These are phyloP conservation scores for Streptopelia turtur DNA, from an alignment of 2,797 vertebrate genomes.

Conservation along the genomic window DNA sequence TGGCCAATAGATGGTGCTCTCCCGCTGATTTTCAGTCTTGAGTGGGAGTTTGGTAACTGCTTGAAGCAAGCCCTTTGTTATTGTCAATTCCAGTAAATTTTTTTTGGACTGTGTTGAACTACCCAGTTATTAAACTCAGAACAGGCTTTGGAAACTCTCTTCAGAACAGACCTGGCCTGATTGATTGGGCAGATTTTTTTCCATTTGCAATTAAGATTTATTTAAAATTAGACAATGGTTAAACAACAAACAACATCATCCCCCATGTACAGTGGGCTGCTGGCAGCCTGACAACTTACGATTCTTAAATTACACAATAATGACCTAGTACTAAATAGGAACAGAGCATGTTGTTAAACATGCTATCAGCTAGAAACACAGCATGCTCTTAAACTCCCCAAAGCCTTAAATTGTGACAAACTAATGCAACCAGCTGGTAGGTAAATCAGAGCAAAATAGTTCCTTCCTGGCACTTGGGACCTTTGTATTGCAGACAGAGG, in stretches of 20 bases:
- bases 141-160: background rate
- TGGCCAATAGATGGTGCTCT: constrained; percentile 60
- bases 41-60: background rate
- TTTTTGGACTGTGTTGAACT: background rate
- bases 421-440: background rate
- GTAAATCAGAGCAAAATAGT: background rate
- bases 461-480: background rate
- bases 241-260: background rate
- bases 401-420: background rate
- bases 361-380: background rate
- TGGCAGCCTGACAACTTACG: constrained; percentile 5
- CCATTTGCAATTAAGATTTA: constrained; percentile 27
- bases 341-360: background rate
- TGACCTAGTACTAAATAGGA: background rate
- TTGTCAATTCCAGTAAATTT: background rate
- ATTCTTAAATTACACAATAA: background rate
- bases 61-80: background rate
- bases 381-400: background rate
- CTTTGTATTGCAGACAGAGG: background rate
- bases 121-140: background rate
- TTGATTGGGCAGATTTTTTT: constrained; percentile 26
- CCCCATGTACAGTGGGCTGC: background rate
- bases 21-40: background rate
- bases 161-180: background rate
- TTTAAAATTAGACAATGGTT: constrained; percentile 22